Evolutionary conservation across 2,888 invertebrate genomes (phyloP).

Genomic region (Ptilodon capucinus): DNA sequence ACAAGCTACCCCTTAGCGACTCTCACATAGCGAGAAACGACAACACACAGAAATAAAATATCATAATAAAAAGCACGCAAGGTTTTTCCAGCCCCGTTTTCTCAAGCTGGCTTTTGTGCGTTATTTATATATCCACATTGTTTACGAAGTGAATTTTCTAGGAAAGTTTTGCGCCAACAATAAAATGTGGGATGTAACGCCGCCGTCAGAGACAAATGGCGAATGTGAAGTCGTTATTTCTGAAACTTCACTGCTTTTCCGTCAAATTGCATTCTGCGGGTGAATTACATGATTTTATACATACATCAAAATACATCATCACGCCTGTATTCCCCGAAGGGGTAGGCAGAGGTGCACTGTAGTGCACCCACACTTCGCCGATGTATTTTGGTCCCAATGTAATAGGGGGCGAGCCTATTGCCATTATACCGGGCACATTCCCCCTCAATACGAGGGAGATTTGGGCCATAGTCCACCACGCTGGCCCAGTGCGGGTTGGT

Average conservation of each 20-base stretch:
- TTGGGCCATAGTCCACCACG: too few species aligned
- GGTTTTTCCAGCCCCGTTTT: background rate
- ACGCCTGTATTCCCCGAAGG: too few species aligned
- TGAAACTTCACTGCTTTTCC: conserved; percentile 37
- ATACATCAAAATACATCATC: too few species aligned
- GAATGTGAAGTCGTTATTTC: conserved; percentile 39
- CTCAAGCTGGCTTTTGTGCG: conserved; percentile 11
- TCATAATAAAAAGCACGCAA: background rate
- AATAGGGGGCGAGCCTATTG: too few species aligned
- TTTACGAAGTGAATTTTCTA: conserved; percentile 38
- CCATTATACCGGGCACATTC: too few species aligned
- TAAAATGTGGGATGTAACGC: conserved; percentile 51
- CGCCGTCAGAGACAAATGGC: conserved; percentile 37
- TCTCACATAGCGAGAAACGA: too few species aligned
- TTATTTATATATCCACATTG: conserved; percentile 30
- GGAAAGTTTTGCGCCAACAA: conserved; percentile 43
- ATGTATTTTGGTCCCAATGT: too few species aligned
- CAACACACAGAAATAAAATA: background rate
- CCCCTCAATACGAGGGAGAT: too few species aligned
- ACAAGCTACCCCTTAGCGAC: too few species aligned
- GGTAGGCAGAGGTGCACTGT: too few species aligned
- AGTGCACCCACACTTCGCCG: too few species aligned
- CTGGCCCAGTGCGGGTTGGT: too few species aligned
- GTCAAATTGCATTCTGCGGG: conserved; percentile 45
- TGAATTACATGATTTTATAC: conserved; percentile 28